Base-by-base conservation (phyloP, 1,140 invertebrate genomes). In the Microplitis mediator region DNA sequence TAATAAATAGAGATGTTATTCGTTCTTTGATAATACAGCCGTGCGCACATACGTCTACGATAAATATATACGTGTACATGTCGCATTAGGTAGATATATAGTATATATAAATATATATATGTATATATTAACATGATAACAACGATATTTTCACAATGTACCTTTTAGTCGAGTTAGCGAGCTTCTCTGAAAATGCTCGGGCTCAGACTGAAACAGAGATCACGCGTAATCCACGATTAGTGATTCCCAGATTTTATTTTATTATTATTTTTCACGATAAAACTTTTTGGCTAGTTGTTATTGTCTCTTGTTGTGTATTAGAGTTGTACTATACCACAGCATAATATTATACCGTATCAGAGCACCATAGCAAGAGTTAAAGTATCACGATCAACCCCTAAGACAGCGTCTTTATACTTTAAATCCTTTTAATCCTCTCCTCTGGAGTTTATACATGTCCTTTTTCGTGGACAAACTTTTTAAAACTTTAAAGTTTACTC, bases 191-290 rank as follows among this genome's bases (percentile, higher is more conserved):
- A 45, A 83, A 87, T 81, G 80, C 85, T 86, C 83, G 82, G 85
- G 85, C 81, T 86, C 85, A 86, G 81, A 87, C 86, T 87, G 86
- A 87, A 87, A 87, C 86, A 87, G 82, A 87, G 82, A 87, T 87
- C 81, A 86, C 84, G 83, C 81, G 81, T 82, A 81, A 86, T 85
- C 77, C 84, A 81, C 83, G 80, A 83, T 84, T 82, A 81, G 77
- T 82, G 75, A 81, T 77, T 76, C 74, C 73, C 77, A 74, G 70
- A 69, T 52, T 61, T 56, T 68, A 61, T 63, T 63, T 32, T 56
- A 13, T 39, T 60, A 23, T 31, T 71, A 52, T 36, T 66, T 69
- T 58, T 68, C 69, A 71, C 56, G 36, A 69, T 31, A 45, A 36
- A 16, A 65, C 11, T 45, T 63, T 35, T 11, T 45, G 39, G 39